Evolutionary conservation across 2,797 vertebrate species (phyloP).

Genomic region (Silurus aristotelis): DNA sequence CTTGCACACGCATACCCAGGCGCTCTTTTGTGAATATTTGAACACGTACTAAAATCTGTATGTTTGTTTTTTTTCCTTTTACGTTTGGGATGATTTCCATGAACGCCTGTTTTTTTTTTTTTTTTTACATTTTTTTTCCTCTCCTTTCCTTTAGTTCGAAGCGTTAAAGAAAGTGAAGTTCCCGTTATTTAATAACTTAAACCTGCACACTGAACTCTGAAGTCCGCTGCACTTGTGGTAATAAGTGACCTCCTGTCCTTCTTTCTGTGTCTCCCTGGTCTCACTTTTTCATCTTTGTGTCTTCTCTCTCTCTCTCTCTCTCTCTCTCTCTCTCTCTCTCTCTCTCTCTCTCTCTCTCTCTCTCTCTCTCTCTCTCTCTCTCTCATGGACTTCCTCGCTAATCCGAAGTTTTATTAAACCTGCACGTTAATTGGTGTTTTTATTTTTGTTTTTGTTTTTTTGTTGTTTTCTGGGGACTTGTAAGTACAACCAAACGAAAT

Average conservation of each 20-base stretch:
- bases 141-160: constrained; percentile 73
- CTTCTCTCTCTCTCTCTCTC: too few species aligned
- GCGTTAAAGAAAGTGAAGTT: constrained; percentile 67
- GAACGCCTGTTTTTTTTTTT: constrained; percentile 65
- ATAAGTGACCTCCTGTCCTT: constrained; percentile 70
- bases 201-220: constrained; percentile 66
- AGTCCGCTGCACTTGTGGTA: constrained; percentile 73
- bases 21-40: constrained; percentile 15
- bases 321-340: too few species aligned
- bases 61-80: not conserved
- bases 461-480: constrained; percentile 62
- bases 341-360: too few species aligned
- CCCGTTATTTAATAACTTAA: constrained; percentile 91
- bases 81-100: constrained; percentile 87
- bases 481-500: constrained; percentile 65
- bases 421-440: constrained; percentile 73
- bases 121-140: too few species aligned
- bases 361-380: too few species aligned
- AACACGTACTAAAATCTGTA: constrained; percentile 17
- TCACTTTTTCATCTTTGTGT: not conserved
- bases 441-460: too few species aligned
- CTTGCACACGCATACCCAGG: not conserved
- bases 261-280: not conserved
- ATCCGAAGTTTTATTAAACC: constrained; percentile 81
- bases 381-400: constrained; percentile 64